These are phyloP conservation scores for Myanophis thanlyinensis DNA, from an alignment of 2,113 vertebrate species.

Conservation along the genomic window DNA sequence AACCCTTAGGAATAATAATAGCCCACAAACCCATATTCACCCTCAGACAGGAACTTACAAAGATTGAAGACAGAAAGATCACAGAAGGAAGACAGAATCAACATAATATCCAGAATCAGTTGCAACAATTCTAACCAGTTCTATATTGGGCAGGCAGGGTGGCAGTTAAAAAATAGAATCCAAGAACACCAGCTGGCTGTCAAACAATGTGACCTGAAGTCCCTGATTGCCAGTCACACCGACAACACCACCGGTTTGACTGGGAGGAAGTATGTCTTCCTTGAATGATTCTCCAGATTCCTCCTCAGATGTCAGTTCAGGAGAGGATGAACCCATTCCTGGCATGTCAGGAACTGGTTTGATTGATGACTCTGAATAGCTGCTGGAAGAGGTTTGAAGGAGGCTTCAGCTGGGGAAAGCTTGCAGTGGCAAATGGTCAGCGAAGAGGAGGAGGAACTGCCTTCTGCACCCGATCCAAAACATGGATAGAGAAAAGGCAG, in stretches of 20 bases:
- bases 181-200: background rate
- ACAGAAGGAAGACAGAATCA: background rate
- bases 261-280: no score
- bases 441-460: no score
- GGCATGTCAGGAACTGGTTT: no score
- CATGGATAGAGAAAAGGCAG: no score
- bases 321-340: no score
- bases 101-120: background rate
- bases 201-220: background rate
- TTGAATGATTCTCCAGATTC: no score
- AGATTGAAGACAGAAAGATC: background rate
- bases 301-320: no score
- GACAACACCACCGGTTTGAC: background rate
- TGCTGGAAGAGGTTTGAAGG: no score
- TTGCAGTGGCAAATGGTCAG: no score
- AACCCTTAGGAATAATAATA: background rate
- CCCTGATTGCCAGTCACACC: background rate
- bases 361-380: no score
- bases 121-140: background rate
- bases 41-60: background rate
- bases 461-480: no score
- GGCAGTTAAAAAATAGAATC: background rate
- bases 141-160: background rate
- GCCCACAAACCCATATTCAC: background rate
- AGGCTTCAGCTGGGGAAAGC: no score